Percentiles rank a stretch among this genome's conserved stretches.
These are phyloP conservation scores for Ganaspis brasiliensis DNA, from an alignment of 2,888 invertebrate genomes.

Conservation along the genomic window DNA sequence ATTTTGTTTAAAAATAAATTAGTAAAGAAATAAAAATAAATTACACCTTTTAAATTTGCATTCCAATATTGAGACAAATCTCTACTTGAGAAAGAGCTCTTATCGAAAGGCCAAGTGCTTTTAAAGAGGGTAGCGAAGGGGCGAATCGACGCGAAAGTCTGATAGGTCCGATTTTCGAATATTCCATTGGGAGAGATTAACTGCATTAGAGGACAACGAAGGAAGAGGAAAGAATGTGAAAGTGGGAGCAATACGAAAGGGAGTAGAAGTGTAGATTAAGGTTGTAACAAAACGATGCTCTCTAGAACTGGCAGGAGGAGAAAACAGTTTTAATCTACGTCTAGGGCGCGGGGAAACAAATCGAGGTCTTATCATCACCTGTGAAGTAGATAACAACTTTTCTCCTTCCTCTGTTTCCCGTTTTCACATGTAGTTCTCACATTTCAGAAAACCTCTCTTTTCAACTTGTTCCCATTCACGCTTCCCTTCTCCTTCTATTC, in stretches of 20 bases:
- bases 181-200: neutral
- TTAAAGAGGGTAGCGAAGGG: slow-evolving; percentile 7
- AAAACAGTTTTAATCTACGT: slow-evolving; percentile 75
- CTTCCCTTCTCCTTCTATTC: slow-evolving; percentile 54
- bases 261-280: slow-evolving; percentile 74
- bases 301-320: slow-evolving; percentile 68
- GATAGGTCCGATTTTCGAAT: slow-evolving; percentile 19
- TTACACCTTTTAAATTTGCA: neutral
- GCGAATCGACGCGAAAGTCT: neutral
- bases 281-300: slow-evolving; percentile 70
- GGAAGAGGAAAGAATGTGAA: neutral
- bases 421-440: slow-evolving; percentile 57
- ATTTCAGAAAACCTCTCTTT: slow-evolving; percentile 42
- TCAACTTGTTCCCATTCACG: slow-evolving; percentile 53
- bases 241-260: neutral
- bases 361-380: slow-evolving; percentile 77
- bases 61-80: slow-evolving; percentile 9
- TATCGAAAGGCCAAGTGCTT: slow-evolving; percentile 1
- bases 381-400: slow-evolving; percentile 79
- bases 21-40: neutral
- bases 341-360: slow-evolving; percentile 76
- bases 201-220: neutral
- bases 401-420: slow-evolving; percentile 67
- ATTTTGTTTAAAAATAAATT: too few relatives aligned
- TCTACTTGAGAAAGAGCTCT: neutral